Percentiles rank a stretch among this genome's conserved stretches.
Conservation (phyloP, 2,888 invertebrate species). For the Eilema depressum region DNA sequence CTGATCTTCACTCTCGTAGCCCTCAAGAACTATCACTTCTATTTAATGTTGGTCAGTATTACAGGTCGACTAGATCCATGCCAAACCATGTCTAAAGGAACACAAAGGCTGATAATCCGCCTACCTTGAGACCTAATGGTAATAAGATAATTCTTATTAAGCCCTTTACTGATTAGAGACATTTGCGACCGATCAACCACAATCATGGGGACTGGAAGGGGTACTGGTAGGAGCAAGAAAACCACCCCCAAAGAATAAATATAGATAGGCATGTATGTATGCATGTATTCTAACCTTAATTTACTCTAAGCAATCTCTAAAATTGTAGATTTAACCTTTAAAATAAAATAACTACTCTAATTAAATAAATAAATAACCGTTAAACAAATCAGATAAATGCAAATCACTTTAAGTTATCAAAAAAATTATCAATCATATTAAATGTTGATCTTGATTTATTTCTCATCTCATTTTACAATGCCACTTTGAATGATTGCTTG, state of each 20-base stretch:
- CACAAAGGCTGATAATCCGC: background rate
- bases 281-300: too few species aligned
- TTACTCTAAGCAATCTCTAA: background rate
- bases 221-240: background rate
- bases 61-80: background rate
- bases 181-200: background rate
- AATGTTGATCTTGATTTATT: conserved; percentile 5
- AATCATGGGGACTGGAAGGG: background rate
- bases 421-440: background rate
- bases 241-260: background rate
- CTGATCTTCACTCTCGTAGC: background rate
- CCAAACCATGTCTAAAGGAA: background rate
- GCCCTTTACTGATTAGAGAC: background rate
- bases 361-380: conserved; percentile 1
- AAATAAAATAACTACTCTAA: background rate
- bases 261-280: too few species aligned
- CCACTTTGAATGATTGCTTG: conserved; percentile 53
- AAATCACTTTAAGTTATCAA: background rate
- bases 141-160: too few species aligned
- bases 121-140: background rate
- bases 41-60: background rate
- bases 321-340: background rate
- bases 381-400: background rate
- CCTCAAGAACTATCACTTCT: too few species aligned
- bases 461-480: conserved; percentile 29